phyloP scores from a whole-genome alignment of 37 sponge, comb jelly and placozoan species.

The Tethya wilhelma region DNA sequence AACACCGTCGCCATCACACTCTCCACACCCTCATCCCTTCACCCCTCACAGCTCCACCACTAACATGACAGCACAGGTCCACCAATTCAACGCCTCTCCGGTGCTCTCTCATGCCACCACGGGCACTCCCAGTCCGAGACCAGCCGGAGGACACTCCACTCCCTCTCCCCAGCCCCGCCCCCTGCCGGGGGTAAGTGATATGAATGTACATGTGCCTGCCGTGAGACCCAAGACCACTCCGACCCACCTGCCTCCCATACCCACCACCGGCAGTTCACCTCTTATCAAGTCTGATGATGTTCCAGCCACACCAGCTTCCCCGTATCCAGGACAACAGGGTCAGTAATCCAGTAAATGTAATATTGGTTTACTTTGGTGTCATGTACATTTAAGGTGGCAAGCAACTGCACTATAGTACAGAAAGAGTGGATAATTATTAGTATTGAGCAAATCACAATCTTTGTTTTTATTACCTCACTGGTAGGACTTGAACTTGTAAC shows the following conservation, averaged over 20 bases:
- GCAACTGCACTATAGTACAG: too few relatives aligned
- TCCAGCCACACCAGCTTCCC: conserved; percentile 25
- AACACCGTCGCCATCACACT: not conserved
- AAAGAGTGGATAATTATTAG: too few relatives aligned
- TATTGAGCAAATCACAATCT: too few relatives aligned
- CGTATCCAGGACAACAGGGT: conserved; percentile 40
- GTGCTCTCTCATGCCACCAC: not conserved
- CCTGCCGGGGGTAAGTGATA: conserved; percentile 5
- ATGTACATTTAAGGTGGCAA: too few relatives aligned
- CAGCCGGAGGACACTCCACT: not conserved
- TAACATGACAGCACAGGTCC: not conserved
- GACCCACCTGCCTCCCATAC: not conserved
- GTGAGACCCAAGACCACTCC: conserved; percentile 13
- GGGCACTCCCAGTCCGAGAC: not conserved
- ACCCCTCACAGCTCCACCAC: not conserved
- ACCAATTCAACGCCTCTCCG: not conserved
- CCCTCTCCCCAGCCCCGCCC: not conserved
- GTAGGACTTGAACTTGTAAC: too few relatives aligned
- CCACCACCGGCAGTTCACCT: too few relatives aligned
- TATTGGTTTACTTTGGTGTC: too few relatives aligned
- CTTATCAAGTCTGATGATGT: not conserved
- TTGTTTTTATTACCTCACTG: too few relatives aligned
- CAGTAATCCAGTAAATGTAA: not conserved
- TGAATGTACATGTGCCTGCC: not conserved
- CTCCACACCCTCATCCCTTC: not conserved